A percentile compares a stretch with the other conserved stretches of the same genome.
These are phyloP conservation scores for Crocidura indochinensis DNA, from an alignment of 2,797 vertebrate species.

Conservation along the genomic window DNA sequence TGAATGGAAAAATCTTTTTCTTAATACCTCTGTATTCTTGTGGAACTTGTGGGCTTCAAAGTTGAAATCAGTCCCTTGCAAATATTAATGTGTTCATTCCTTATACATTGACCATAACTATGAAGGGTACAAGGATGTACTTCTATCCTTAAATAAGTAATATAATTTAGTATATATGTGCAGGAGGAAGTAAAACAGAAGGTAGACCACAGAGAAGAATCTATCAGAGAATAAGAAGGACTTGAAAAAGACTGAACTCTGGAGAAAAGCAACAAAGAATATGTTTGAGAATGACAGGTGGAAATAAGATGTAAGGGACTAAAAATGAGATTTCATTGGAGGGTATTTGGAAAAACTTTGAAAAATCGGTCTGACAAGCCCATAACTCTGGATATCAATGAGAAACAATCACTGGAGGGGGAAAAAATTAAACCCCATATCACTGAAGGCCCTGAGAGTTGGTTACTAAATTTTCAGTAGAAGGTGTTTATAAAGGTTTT, in stretches of 20 bases:
- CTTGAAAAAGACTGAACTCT: neutral
- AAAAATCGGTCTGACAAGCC: constrained; percentile 1
- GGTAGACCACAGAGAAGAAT: neutral
- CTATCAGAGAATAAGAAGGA: neutral
- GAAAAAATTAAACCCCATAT: neutral
- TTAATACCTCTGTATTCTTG: neutral
- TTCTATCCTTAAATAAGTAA: neutral
- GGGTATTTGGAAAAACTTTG: neutral
- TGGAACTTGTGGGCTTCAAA: neutral
- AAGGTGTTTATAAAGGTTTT: neutral
- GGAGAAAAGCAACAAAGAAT: neutral
- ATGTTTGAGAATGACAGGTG: neutral
- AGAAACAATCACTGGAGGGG: neutral
- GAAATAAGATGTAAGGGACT: constrained; percentile 3
- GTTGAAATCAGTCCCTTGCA: neutral
- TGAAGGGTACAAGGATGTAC: neutral
- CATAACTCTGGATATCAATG: neutral
- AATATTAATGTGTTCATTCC: neutral
- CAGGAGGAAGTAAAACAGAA: neutral
- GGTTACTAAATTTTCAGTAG: neutral
- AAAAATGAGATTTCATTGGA: neutral
- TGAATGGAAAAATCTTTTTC: neutral
- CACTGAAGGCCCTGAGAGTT: neutral
- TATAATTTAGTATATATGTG: neutral
- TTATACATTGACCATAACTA: constrained; percentile 1